These are phyloP conservation scores for Characodon lateralis DNA, from an alignment of 2,797 vertebrate species.

Conservation along the genomic window DNA sequence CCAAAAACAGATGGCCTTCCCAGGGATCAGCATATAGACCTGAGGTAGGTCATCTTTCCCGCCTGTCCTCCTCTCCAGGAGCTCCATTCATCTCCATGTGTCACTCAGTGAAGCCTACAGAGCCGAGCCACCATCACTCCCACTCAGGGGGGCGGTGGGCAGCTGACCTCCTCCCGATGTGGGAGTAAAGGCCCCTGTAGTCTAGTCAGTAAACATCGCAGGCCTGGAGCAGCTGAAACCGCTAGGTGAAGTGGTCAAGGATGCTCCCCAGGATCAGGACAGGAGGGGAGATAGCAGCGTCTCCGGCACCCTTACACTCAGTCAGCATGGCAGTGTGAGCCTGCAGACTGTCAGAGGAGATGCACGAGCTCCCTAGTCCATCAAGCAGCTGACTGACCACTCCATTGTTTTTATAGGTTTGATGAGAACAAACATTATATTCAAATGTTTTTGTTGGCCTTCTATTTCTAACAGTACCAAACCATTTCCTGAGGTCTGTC, in stretches of 20 bases:
- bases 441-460: constrained; percentile 1
- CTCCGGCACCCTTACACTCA: constrained; percentile 70
- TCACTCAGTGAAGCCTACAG: constrained; percentile 60
- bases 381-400: neutral
- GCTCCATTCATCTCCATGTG: constrained; percentile 60
- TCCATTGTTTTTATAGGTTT: neutral
- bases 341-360: constrained; percentile 61
- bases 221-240: constrained; percentile 34
- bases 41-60: constrained; percentile 48
- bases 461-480: neutral
- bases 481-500: neutral
- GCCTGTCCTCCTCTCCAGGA: constrained; percentile 39
- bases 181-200: constrained; percentile 66
- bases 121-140: constrained; percentile 60
- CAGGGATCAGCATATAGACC: constrained; percentile 60
- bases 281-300: constrained; percentile 71
- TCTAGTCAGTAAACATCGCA: constrained; percentile 65
- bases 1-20: constrained; percentile 49
- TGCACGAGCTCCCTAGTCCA: constrained; percentile 40
- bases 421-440: constrained; percentile 3
- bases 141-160: constrained; percentile 49
- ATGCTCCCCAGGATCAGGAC: constrained; percentile 68
- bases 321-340: constrained; percentile 43
- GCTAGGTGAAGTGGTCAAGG: constrained; percentile 50
- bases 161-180: constrained; percentile 61